A percentile compares a stretch with the other conserved stretches of the same genome.
These are phyloP conservation scores for Mesembrinibis cayennensis DNA, from an alignment of 2,113 vertebrate genomes.

Conservation along the genomic window DNA sequence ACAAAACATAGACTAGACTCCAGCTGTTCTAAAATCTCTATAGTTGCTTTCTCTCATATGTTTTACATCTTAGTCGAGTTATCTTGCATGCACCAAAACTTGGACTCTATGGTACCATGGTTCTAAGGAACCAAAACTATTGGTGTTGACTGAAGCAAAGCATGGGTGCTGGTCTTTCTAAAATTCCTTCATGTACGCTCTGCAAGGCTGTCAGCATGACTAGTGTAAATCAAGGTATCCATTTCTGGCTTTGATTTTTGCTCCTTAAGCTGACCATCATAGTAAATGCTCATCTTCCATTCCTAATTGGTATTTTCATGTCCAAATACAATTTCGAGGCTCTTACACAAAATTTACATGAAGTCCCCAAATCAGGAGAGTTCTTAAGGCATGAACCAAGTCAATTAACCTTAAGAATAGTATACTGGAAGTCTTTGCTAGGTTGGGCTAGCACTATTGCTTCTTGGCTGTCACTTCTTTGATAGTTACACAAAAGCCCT, in stretches of 20 bases:
- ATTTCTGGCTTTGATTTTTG: neutral
- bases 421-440: neutral
- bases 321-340: neutral
- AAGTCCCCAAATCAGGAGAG: neutral
- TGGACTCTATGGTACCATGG: neutral
- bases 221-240: neutral
- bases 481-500: neutral
- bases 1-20: neutral
- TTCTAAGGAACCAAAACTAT: neutral
- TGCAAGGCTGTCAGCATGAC: neutral
- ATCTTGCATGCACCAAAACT: neutral
- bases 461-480: neutral
- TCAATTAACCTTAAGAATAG: neutral
- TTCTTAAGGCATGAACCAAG: neutral
- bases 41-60: fast-evolving
- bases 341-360: neutral
- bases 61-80: neutral
- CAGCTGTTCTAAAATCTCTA: neutral
- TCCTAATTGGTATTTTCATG: neutral
- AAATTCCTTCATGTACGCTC: neutral
- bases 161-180: neutral
- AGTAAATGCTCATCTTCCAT: neutral
- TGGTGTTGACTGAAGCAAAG: neutral
- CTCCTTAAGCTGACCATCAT: neutral
- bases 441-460: neutral